A percentile compares a stretch with the other conserved stretches of the same genome.
These are phyloP conservation scores for Leptopterna dolabrata DNA, from an alignment of 2,888 invertebrate genomes.

Conservation along the genomic window DNA sequence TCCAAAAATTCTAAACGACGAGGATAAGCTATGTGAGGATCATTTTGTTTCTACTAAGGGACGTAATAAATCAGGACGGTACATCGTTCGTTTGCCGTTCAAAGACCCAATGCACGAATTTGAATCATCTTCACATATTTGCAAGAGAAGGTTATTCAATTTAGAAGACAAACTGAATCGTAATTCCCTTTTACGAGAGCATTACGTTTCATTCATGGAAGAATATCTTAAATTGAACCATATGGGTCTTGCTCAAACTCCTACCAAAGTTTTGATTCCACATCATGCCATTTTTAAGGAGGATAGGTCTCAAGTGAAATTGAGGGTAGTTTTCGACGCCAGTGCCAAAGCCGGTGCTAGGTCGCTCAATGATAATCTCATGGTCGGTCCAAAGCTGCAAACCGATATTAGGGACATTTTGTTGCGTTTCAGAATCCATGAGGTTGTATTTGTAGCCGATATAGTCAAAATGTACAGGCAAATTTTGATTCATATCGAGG, in stretches of 20 bases:
- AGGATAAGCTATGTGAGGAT: conserved; percentile 49
- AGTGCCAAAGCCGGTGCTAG: conserved; percentile 40
- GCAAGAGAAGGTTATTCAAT: not conserved
- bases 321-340: conserved; percentile 42
- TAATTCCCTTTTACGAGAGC: not conserved
- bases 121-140: not conserved
- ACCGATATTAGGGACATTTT: conserved; percentile 42
- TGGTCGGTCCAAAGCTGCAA: conserved; percentile 36
- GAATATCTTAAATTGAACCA: too few relatives aligned
- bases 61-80: conserved; percentile 50
- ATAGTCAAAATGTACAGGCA: too few relatives aligned
- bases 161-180: conserved; percentile 15
- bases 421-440: conserved; percentile 13
- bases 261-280: conserved; percentile 28
- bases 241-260: not conserved
- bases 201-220: conserved; percentile 41
- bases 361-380: conserved; percentile 42
- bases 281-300: conserved; percentile 38
- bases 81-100: conserved; percentile 46
- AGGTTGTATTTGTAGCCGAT: too few relatives aligned
- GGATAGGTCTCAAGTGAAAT: not conserved
- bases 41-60: conserved; percentile 50
- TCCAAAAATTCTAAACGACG: not conserved
- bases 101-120: not conserved
- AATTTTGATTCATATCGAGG: conserved; percentile 24